These are phyloP conservation scores for Todus mexicanus DNA, from an alignment of 2,797 vertebrate genomes.

Conservation along the genomic window DNA sequence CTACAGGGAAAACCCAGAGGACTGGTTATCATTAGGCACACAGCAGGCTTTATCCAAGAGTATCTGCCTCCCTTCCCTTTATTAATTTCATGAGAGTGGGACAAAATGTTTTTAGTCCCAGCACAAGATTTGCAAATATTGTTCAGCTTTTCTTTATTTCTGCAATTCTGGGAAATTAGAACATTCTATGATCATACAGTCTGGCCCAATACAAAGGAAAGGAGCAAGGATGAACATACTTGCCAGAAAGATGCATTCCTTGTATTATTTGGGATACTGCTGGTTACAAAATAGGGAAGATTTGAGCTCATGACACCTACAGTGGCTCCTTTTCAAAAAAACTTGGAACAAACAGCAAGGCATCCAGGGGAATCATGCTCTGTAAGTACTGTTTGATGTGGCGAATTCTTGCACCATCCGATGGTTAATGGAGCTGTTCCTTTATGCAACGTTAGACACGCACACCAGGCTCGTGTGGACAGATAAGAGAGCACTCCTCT, in stretches of 20 bases:
- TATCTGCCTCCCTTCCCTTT: constrained; percentile 27
- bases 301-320: constrained; percentile 47
- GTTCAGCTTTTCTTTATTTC: constrained; percentile 6
- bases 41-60: constrained; percentile 42
- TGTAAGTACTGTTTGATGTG: constrained; percentile 53
- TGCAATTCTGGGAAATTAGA: constrained; percentile 34
- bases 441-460: constrained; percentile 33
- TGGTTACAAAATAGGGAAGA: constrained; percentile 44
- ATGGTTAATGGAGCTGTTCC: constrained; percentile 19
- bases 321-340: constrained; percentile 27
- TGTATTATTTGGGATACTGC: constrained; percentile 16
- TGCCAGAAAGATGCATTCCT: constrained; percentile 13
- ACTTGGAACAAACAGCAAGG: constrained; percentile 24
- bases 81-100: constrained; percentile 15
- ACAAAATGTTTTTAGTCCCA: constrained; percentile 7
- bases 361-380: not conserved
- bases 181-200: constrained; percentile 22
- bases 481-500: constrained; percentile 50
- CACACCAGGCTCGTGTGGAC: constrained; percentile 4
- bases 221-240: not conserved
- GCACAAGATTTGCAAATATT: constrained; percentile 4
- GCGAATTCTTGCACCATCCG: constrained; percentile 52
- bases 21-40: constrained; percentile 45
- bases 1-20: not conserved
- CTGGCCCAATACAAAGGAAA: constrained; percentile 8